Evolutionary conservation across 2,888 invertebrate species (phyloP), one percentile per base, ranked within the genome.

Genomic region (Lomographa bimaculata): DNA sequence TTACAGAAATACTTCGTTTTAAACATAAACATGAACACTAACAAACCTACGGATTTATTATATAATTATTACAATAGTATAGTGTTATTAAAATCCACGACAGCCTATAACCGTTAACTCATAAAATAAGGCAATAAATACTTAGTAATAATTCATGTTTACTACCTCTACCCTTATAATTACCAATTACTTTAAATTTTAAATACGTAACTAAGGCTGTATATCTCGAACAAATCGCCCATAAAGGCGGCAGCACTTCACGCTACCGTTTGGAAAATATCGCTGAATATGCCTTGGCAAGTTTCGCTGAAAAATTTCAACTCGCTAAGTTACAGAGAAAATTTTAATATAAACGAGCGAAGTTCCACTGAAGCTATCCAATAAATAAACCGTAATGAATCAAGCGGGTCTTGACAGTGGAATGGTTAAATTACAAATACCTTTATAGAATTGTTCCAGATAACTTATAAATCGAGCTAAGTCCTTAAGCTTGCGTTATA

Each of bases 361-460:
- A 71, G 65, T 73, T 71, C 50, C 23, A 37, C 57, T 41, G 54
- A 54, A 67, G 61, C 65, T 60, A 61, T 61, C 61, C 60, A 64
- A 69, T 79, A 73, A 73, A 79, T 72, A 70, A 71, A 64, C 61
- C 60, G 54, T 71, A 69, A 71, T 74, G 65, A 76, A 72, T 76
- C 68, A 67, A 63, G 59, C 41, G 62, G 54, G 55, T 54, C 61
- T 54, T 54, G 60, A 62, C 69, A 60, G 60, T 56, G 53, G 48
- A 49, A 57, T 42, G 45, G 57, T 59, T 58, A 60, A 60, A 70
- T 67, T 67, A 53, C 46, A 63, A 64, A 64, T 63, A 54, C 58
- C 57, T 57, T 33, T 17, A 25, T 16, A 7, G 29, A 38, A 40
- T 36, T 48, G 35, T 45, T 48, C 24, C 30, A 34, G 32, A 34